Percentiles rank a stretch among this genome's conserved stretches.
phyloP scores from a whole-genome alignment of 1,140 invertebrate species.

The Drosophila jambulina region DNA sequence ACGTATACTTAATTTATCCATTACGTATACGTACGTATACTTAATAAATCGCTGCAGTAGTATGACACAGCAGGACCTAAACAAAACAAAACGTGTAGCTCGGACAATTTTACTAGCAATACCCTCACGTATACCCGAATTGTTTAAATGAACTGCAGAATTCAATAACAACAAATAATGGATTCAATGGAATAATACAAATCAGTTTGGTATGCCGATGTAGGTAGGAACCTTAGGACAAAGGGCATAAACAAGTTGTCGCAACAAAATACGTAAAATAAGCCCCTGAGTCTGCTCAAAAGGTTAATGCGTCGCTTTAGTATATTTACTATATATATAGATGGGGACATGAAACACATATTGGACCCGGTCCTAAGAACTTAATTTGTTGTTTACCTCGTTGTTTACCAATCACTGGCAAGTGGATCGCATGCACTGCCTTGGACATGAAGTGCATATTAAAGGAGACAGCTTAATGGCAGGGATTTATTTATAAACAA shows the following conservation, averaged over 20 bases:
- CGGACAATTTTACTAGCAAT: not conserved
- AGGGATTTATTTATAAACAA: conserved; percentile 44
- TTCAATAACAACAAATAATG: conserved; percentile 1
- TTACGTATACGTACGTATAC: conserved; percentile 8
- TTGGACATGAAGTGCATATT: conserved; percentile 26
- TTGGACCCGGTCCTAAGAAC: conserved; percentile 12
- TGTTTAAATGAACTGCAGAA: not conserved
- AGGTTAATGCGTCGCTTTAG: not conserved
- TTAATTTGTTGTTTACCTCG: conserved; percentile 14
- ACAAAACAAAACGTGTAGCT: not conserved
- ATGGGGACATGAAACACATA: not conserved
- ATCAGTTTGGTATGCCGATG: not conserved
- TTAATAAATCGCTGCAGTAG: not conserved
- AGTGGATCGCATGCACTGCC: conserved; percentile 18
- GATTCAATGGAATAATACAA: not conserved
- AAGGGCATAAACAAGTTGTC: not conserved
- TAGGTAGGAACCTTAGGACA: not conserved
- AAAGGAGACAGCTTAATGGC: conserved; percentile 32
- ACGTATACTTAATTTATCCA: not conserved
- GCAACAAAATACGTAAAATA: not conserved
- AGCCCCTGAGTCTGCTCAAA: not conserved
- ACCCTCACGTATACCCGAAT: not conserved
- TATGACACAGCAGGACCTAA: not conserved
- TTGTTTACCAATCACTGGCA: conserved; percentile 12
- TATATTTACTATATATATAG: not conserved